Base-by-base conservation (phyloP, 2,113 vertebrate genomes). In the Crotalus tigris region DNA sequence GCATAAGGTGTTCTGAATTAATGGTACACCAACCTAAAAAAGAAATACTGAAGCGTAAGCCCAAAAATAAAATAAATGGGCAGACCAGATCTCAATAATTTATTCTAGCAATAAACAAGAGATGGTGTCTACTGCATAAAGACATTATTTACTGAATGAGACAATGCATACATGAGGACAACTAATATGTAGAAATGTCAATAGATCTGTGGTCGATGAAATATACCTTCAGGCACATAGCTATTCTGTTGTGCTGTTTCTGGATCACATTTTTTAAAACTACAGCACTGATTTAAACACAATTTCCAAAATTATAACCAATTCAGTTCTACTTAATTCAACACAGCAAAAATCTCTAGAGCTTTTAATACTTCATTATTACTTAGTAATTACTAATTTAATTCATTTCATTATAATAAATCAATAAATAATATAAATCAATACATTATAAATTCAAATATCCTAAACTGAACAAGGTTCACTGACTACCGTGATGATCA, bases 1-100 rank as follows among this genome's bases (percentile, higher is more conserved):
- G 2, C 98, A 97, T 86, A 99, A 97, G 90, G 98, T 98, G 53
- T 97, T 98, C 2, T 99, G 98, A 93, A 99, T 98, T 92, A 99
- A 96, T 0, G 99, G 99, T 0, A 99, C 96, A 44, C 99, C 98
- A 87, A 99, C 98, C 99, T 99, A 94, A 81, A 90, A 59, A 53
- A 69, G 26, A 87, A 64, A 61, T 5, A 87, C 10, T 39, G 19
- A 61, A 57, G 49, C 13, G 0, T 3, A 44, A 2, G 15, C 5
- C 59, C 13, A 10, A 54, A 91, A 69, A 2, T n/a, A 44, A 85
- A 55, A 13, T 15, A 91, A 85, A 13, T 86, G 12, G n/a, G 9
- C 54, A 86, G 3, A 51, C 33, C 51, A 58, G 26, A 13, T 10
- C 39, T 59, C 44, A 90, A 23, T 6, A 33, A 44, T 55, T 26